Base-by-base conservation (phyloP, 2,113 vertebrate species). In the Muntiacus reevesi region DNA sequence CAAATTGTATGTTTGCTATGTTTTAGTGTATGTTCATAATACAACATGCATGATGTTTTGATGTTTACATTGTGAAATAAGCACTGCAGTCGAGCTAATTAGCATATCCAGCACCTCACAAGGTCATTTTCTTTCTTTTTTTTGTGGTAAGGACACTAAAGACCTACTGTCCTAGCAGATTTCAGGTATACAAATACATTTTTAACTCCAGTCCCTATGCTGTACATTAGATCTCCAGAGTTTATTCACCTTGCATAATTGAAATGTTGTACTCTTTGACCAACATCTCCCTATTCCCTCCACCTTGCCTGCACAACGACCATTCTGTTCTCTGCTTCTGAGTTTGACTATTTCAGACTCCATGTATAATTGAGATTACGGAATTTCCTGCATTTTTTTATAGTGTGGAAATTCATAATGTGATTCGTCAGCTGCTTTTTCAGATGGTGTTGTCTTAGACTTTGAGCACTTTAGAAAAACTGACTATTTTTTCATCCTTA, bases 331-430 rank as follows among this genome's bases (percentile, higher is more conserved):
- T 88, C 54, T 83, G 78, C 40, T 71, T 78, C 54, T 62, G 45
- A 85, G n/a, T 95, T 52, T 27, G 54, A 85, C 94, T 62, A 9
- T 86, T 62, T 78, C 62, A 54, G 45, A 86, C 7, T 78, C 15
- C 43, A 86, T 67, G 60, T 76, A 21, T 62, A 95, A 54, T 57
- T 85, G 88, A 78, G 55, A 43, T 71, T 19, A 57, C 74, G 86
- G 86, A 47, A 59, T 83, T 89, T 89, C 79, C 59, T 93, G 17
- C 52, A 36, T 94, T 96, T 95, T 96, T 96, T 96, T 84, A 79
- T 94, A 96, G 59, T 92, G 14, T 91, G 45, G 71, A 93, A 84
- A 87, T 94, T 94, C 12, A 60, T 74, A 81, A 12, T 93, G 7
- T 84, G 14, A 74, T 60, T 94, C 0, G 6, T 86, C 82, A 50